Evolutionary conservation across 2,797 vertebrate genomes (phyloP), one percentile per base, ranked within the genome.

Genomic region (Cuniculus paca): DNA sequence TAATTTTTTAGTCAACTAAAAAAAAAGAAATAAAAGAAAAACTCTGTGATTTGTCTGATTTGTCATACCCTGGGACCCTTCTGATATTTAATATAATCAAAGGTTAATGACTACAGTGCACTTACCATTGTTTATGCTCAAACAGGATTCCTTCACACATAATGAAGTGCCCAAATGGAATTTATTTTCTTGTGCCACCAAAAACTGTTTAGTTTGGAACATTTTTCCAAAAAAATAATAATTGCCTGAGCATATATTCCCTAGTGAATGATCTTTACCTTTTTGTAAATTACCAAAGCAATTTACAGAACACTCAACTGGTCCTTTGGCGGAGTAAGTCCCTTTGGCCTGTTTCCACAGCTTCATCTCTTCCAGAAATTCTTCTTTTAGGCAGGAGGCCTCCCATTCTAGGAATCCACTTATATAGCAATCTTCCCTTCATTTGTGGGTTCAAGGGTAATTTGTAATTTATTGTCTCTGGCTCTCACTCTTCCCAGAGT

Each of bases 131-230:
- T 16, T 75, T 26, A n/a, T 22, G 17, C 60, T 68, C 81, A 50
- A n/a, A 48, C 6, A 34, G 28, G 58, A 77, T 28, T 17, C 70
- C 31, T 70, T 50, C 13, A 24, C 6, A 16, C 19, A 45, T 11
- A 58, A 72, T 42, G 26, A 77, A 91, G 92, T 6, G 16, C 6
- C 48, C 54, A 26, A 74, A 22, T 63, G 63, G 56, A 68, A 58
- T 79, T 10, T 52, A 28, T 19, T 80, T 81, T 36, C 74, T 75
- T 17, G 1, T 2, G 75, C 20, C 22, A 89, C 20, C 54, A 86
- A 95, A 85, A 80, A 45, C 50, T 48, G 4, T 81, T 90, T 36
- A n/a, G 9, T 72, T 94, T 20, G 72, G 28, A 56, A 72, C 28
- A 58, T 58, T 74, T 72, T 20, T 34, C 34, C 24, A 36, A 50